Base-by-base conservation (phyloP, 2,888 invertebrate genomes). In the Lochmaea crataegi region DNA sequence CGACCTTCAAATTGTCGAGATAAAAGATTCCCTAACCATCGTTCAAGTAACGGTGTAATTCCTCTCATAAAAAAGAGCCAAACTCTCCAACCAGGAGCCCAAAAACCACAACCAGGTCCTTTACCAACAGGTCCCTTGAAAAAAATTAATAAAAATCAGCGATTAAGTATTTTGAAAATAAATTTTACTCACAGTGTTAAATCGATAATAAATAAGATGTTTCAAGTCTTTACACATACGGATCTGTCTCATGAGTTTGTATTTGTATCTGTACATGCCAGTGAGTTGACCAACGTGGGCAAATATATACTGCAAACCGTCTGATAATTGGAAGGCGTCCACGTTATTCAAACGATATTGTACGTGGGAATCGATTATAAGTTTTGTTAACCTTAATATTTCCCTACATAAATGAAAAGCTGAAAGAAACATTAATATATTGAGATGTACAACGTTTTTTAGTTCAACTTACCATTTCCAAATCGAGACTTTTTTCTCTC, bases 41-140 rank as follows among this genome's bases (percentile, higher is more conserved):
- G 90, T 86, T 99, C 99, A 68, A 99, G 88, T 57, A 99, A 88
- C 0, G 99, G 99, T 0, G 99, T 99, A 80, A 99, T 98, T 18
- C 99, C 99, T 71, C 99, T 90, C 96, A 99, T 96, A 88, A 99
- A 99, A 91, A 99, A 99, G 67, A 99, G 88, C 99, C 99, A 99
- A 16, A 99, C 99, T 70, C 99, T 91, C 99, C 99, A 99, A 0
- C 99, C 98, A 0, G 99, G 97, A 0, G 98, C 96, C 99, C 99
- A 99, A 87, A 98, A 92, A 22, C 99, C 99, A 87, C 98, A 98
- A 0, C 99, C 99, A 0, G 99, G 99, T 3, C 99, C 99, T 88
- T 99, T 99, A 1, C 98, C 98, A 16, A 99, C 98, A 1, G 98
- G 97, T 65, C 98, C 98, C 96, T 95, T 72, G 76, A 80, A 68